Percentiles rank a stretch among this genome's conserved stretches.
Conservation (phyloP, 2,113 vertebrate genomes). For the Tonatia bakeri region DNA sequence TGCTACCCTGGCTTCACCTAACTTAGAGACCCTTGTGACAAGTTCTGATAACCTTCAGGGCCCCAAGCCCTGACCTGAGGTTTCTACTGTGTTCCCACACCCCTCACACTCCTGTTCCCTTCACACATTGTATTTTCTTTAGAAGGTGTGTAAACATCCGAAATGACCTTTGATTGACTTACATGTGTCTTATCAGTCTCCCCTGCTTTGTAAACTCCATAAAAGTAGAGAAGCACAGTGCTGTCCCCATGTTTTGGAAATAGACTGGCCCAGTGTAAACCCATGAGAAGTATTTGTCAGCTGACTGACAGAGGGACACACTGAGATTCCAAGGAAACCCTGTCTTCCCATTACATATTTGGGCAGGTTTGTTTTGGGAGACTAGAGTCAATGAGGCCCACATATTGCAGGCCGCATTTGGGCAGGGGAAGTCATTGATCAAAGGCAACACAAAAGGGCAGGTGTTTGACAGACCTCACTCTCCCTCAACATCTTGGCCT, state of each 20-base stretch:
- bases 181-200: not conserved
- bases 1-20: not conserved
- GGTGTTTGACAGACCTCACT: no score
- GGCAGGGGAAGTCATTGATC: not conserved
- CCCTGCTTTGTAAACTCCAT: not conserved
- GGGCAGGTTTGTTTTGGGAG: not conserved
- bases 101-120: not conserved
- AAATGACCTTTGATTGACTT: not conserved
- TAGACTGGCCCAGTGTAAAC: not conserved
- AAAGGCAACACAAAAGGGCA: not conserved
- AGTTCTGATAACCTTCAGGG: not conserved
- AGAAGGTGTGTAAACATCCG: not conserved
- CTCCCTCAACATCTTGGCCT: not conserved
- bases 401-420: not conserved
- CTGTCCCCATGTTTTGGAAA: not conserved
- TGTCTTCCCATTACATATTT: not conserved
- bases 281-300: not conserved
- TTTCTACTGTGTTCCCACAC: not conserved
- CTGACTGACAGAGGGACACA: not conserved
- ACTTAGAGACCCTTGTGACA: not conserved
- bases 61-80: not conserved
- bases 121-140: not conserved
- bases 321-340: not conserved
- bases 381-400: not conserved
- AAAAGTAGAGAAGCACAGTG: not conserved